phyloP scores from a whole-genome alignment of 64 coral and sea anemone genomes.

The Montipora efflorescens region DNA sequence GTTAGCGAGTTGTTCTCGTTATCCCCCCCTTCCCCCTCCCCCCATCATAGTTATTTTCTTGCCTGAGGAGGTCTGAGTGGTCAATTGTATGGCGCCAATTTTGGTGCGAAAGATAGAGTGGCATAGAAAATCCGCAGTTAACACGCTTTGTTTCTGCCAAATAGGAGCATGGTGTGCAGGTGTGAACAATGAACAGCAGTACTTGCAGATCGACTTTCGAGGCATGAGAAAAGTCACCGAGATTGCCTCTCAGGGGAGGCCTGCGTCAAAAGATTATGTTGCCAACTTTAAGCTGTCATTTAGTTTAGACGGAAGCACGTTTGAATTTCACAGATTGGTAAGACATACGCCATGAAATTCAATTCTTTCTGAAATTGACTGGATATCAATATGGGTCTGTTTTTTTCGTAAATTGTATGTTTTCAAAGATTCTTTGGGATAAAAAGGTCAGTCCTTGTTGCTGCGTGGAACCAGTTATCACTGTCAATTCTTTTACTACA shows the following conservation, averaged over 20 bases:
- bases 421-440: no score
- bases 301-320: slow-evolving; percentile 72
- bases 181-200: slow-evolving; percentile 70
- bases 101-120: no score
- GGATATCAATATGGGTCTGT: no score
- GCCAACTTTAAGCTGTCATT: slow-evolving; percentile 70
- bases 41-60: no score
- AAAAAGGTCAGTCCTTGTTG: no score
- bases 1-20: no score
- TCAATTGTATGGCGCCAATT: no score
- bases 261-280: slow-evolving; percentile 83
- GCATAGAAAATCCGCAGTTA: background rate
- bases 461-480: no score
- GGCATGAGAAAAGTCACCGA: slow-evolving; percentile 88
- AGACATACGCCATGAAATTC: background rate
- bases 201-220: slow-evolving; percentile 76
- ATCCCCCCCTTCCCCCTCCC: no score
- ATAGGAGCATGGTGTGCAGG: slow-evolving; percentile 92
- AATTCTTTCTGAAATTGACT: background rate
- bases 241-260: slow-evolving; percentile 87
- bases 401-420: background rate
- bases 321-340: slow-evolving; percentile 65
- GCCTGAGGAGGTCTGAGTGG: no score
- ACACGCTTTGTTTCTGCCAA: background rate
- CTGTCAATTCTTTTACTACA: no score